A percentile compares a stretch with the other conserved stretches of the same genome.
These are phyloP conservation scores for Eupithecia subfuscata DNA, from an alignment of 2,888 invertebrate genomes.

Conservation along the genomic window DNA sequence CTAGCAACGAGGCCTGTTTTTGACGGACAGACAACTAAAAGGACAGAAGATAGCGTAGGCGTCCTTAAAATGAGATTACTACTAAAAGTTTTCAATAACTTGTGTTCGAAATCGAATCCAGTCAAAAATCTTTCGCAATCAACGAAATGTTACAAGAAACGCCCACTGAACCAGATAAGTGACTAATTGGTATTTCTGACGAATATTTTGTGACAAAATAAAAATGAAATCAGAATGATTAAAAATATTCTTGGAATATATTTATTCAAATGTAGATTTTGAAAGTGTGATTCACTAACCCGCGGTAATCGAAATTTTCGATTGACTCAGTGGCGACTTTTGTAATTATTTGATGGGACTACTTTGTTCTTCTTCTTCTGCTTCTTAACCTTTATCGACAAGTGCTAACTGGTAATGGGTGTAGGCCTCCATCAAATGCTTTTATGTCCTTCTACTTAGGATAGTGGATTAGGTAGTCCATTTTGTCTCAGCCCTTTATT, in stretches of 20 bases:
- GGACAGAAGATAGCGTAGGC: not conserved
- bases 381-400: too few relatives aligned
- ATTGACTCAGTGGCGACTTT: not conserved
- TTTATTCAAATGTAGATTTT: constrained; percentile 3
- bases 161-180: constrained; percentile 16
- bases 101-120: not conserved
- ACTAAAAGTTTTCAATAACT: not conserved
- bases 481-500: too few relatives aligned
- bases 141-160: not conserved
- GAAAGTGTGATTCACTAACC: constrained; percentile 14
- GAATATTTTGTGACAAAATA: constrained; percentile 20
- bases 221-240: constrained; percentile 21
- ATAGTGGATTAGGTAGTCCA: too few relatives aligned
- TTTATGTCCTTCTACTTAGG: too few relatives aligned
- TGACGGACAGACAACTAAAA: not conserved
- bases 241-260: constrained; percentile 13
- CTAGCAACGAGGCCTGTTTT: not conserved
- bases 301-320: not conserved
- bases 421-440: too few relatives aligned
- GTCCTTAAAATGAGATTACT: not conserved
- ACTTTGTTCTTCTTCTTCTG: not conserved
- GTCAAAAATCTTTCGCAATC: not conserved
- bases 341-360: not conserved
- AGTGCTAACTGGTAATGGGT: too few relatives aligned
- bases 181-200: constrained; percentile 31